These are phyloP conservation scores for Papilio demoleus DNA, from an alignment of 2,888 invertebrate genomes.

Conservation along the genomic window DNA sequence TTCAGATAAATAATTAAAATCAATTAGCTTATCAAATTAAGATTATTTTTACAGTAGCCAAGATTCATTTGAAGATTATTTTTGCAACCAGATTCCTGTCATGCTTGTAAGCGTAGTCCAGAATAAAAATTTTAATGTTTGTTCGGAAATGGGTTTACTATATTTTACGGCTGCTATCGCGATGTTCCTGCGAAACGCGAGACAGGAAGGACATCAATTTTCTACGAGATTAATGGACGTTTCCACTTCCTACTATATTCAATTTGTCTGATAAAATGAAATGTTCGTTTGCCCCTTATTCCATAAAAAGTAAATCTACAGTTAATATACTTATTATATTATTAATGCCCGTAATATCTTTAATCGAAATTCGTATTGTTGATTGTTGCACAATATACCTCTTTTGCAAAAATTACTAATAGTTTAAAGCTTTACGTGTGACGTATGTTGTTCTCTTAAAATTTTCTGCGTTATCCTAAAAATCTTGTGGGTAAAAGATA, in stretches of 20 bases:
- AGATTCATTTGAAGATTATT: too few species aligned
- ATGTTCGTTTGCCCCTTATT: background rate
- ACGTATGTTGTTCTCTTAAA: too few species aligned
- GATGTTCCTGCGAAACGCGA: slow-evolving; percentile 21
- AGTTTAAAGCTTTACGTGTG: too few species aligned
- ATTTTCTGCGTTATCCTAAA: too few species aligned
- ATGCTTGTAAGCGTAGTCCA: background rate
- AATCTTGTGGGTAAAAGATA: background rate
- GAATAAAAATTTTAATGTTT: background rate
- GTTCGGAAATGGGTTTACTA: slow-evolving; percentile 19
- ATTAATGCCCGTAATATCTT: too few species aligned
- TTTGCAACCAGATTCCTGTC: too few species aligned
- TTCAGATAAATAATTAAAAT: slow-evolving; percentile 1
- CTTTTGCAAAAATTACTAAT: too few species aligned
- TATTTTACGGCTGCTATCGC: slow-evolving; percentile 23
- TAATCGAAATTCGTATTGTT: too few species aligned
- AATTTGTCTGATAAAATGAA: slow-evolving; percentile 34
- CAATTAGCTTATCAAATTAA: background rate
- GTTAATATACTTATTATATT: too few species aligned
- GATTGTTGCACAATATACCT: too few species aligned
- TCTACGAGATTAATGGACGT: slow-evolving; percentile 34
- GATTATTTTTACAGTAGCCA: too few species aligned
- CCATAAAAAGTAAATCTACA: slow-evolving; percentile 22
- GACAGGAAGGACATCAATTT: slow-evolving; percentile 37
- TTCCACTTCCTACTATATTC: slow-evolving; percentile 32